Base-by-base conservation (phyloP, 2,888 invertebrate genomes). In the Altica lythri region DNA sequence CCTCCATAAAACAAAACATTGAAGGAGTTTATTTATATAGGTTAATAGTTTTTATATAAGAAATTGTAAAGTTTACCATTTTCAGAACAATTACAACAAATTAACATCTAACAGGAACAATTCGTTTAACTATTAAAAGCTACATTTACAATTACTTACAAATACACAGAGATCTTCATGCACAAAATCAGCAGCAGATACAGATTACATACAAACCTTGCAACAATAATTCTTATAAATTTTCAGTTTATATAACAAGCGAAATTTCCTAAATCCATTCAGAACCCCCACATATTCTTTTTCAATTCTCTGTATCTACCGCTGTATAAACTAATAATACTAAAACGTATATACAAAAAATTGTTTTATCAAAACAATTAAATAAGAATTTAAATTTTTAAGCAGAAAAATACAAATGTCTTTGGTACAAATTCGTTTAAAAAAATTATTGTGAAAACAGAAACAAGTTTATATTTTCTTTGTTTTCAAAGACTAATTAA, bases 341-440 rank as follows among this genome's bases (percentile, higher is more conserved):
- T 74, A 74, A 72, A 74, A 74, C 74, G 74, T 74, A 74, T 74
- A 66, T 72, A 74, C 73, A 69, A 62, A 71, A 62, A 65, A 72
- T 65, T 72, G 70, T 68, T 68, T 55, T 51, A 37, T 44, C 32
- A 48, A 65, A 72, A 71, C 68, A 71, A 72, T 67, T 65, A 46
- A 50, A 38, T 42, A 42, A 47, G 22, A 40, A 37, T 18, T 3
- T 10, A 4, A 9, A 18, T 18, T 12, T 16, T 51, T 17, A 55
- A 47, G 40, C 18, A 49, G 42, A 58, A 45, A 56, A 60, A 56
- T 51, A 52, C 50, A 54, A 60, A 59, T 59, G 64, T 70, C 67
- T 68, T 69, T 69, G 69, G 69, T 68, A 67, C 57, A 58, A 47
- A 62, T 17, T 37, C 9, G 10, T 37, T 37, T 19, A 19, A 37